Conservation (phyloP, 2,888 invertebrate genomes). For the Acleris laterana region DNA sequence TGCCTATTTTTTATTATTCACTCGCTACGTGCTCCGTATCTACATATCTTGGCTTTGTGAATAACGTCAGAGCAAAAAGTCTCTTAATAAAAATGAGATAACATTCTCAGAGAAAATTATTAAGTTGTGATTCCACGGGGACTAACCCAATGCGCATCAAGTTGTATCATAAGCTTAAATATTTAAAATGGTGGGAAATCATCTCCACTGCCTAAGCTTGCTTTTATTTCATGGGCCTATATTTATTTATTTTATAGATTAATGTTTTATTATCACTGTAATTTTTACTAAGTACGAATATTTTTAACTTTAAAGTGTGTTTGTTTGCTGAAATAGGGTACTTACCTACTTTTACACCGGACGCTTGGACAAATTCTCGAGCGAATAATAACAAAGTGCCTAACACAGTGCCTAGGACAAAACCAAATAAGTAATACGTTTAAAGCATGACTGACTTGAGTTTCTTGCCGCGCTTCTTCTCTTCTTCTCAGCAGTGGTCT, state of each 20-base stretch:
- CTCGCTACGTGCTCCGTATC: constrained; percentile 58
- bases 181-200: constrained; percentile 64
- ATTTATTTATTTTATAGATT: neutral
- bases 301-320: too few species aligned
- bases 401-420: too few species aligned
- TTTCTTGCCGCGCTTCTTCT: too few species aligned
- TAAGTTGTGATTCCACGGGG: constrained; percentile 77
- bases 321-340: too few species aligned
- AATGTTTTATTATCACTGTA: too few species aligned
- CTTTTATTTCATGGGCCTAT: neutral
- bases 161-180: constrained; percentile 79
- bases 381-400: too few species aligned
- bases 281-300: too few species aligned
- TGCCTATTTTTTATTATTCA: constrained; percentile 51
- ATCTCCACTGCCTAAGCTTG: constrained; percentile 57
- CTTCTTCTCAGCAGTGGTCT: too few species aligned
- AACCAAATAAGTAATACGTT: too few species aligned
- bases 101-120: constrained; percentile 82
- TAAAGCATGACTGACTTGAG: too few species aligned
- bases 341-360: too few species aligned
- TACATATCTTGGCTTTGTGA: constrained; percentile 72
- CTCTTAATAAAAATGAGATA: constrained; percentile 80
- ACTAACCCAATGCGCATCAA: constrained; percentile 76
- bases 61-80: constrained; percentile 68
- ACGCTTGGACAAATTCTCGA: too few species aligned